phyloP scores from a whole-genome alignment of 1,140 invertebrate genomes.

The Bombus waltoni region DNA sequence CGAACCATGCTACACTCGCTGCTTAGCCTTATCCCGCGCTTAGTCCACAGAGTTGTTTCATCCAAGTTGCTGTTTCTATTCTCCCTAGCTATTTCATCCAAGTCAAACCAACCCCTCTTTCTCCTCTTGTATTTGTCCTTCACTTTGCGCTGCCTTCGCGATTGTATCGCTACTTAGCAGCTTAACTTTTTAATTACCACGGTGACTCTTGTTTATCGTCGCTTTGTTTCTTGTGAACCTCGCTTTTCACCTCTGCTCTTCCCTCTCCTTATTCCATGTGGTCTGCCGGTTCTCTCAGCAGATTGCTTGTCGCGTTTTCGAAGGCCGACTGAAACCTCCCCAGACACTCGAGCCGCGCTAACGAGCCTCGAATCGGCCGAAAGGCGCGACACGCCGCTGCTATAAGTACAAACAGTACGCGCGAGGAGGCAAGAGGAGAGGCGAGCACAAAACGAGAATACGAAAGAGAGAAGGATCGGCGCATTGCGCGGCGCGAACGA shows the following conservation, averaged over 20 bases:
- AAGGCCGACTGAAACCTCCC: neutral
- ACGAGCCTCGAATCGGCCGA: constrained; percentile 63
- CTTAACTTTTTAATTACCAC: constrained; percentile 80
- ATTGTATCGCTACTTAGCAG: constrained; percentile 65
- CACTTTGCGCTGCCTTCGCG: constrained; percentile 35
- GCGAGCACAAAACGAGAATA: constrained; percentile 7
- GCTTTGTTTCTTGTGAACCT: constrained; percentile 51
- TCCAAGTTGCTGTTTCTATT: constrained; percentile 13
- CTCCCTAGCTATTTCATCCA: neutral
- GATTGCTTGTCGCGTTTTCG: constrained; percentile 10
- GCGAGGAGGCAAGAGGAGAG: constrained; percentile 9
- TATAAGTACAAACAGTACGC: constrained; percentile 11
- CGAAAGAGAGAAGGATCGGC: constrained; percentile 37
- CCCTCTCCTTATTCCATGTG: neutral
- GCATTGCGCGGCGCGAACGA: constrained; percentile 57
- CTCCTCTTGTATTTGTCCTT: constrained; percentile 4
- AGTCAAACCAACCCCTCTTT: neutral
- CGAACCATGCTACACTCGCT: neutral
- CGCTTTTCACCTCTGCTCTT: neutral
- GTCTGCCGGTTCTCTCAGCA: neutral
- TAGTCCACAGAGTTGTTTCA: neutral
- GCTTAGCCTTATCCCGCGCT: neutral
- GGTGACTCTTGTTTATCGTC: constrained; percentile 75
- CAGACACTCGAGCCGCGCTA: constrained; percentile 41
- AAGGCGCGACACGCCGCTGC: constrained; percentile 23